These are phyloP conservation scores for Pseudomyrmex pallidus DNA, from an alignment of 1,140 invertebrate genomes.

Conservation along the genomic window DNA sequence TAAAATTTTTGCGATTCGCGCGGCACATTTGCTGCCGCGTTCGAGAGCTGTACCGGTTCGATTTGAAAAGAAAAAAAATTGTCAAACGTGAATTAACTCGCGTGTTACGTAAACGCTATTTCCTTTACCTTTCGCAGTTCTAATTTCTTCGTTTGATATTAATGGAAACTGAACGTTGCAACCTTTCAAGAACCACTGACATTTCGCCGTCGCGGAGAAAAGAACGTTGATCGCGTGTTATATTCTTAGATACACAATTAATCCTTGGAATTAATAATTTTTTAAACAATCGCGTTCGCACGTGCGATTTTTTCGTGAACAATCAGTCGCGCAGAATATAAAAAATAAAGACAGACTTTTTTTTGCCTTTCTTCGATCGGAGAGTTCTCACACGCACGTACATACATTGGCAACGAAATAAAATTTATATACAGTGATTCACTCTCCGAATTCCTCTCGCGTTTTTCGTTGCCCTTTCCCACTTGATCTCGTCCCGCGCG, in stretches of 20 bases:
- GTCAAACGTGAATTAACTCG: constrained; percentile 4
- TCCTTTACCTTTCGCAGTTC: constrained; percentile 10
- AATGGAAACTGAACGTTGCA: constrained; percentile 36
- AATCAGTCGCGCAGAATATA: too few species aligned
- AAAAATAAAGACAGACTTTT: too few species aligned
- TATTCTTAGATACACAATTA: neutral
- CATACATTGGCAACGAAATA: too few species aligned
- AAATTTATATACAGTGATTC: too few species aligned
- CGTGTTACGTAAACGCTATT: constrained; percentile 26
- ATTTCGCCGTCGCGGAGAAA: constrained; percentile 33
- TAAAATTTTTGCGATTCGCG: too few species aligned
- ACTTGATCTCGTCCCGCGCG: neutral
- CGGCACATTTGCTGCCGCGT: neutral
- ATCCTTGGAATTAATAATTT: too few species aligned
- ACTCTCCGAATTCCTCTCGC: neutral
- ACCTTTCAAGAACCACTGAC: constrained; percentile 57
- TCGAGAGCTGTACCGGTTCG: constrained; percentile 7
- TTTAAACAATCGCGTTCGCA: too few species aligned
- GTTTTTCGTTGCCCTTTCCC: neutral
- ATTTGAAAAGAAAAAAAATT: constrained; percentile 12
- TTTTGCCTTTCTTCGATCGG: too few species aligned
- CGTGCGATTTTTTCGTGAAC: too few species aligned
- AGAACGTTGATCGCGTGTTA: neutral
- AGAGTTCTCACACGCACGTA: too few species aligned
- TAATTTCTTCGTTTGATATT: constrained; percentile 40